phyloP scores from a whole-genome alignment of 2,797 vertebrate species.

The Tolypeutes matacus region DNA sequence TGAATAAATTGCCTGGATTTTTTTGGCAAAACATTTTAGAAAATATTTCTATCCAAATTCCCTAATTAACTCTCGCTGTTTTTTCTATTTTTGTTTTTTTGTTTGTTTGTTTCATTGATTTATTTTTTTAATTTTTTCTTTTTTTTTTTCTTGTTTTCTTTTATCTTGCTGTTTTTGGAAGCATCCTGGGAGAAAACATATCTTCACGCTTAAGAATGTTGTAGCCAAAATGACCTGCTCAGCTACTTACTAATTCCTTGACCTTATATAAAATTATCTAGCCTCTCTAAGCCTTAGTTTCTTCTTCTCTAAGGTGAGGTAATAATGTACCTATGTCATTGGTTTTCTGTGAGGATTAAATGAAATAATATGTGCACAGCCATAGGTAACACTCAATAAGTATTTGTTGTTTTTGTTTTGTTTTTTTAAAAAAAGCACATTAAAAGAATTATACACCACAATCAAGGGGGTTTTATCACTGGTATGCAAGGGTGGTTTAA shows the following conservation, averaged over 20 bases:
- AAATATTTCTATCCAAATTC: slow-evolving; percentile 6
- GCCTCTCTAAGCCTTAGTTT: slow-evolving; percentile 4
- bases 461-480: no score
- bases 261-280: slow-evolving; percentile 17
- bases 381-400: background rate
- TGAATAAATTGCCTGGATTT: background rate
- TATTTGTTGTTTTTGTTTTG: background rate
- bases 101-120: no score
- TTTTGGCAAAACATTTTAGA: slow-evolving; percentile 40
- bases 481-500: no score
- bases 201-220: slow-evolving; percentile 29
- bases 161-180: background rate
- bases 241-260: slow-evolving; percentile 1
- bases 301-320: slow-evolving; percentile 6
- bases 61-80: background rate
- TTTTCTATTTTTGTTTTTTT: no score
- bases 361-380: background rate
- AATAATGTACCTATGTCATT: background rate
- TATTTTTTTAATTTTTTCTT: no score
- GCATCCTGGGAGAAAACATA: background rate
- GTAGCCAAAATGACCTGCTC: slow-evolving; percentile 20
- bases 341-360: slow-evolving; percentile 53
- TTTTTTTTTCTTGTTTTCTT: no score
- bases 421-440: background rate
- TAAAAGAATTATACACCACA: no score